Conservation (phyloP, 2,797 vertebrate genomes). For the Rhincodon typus region DNA sequence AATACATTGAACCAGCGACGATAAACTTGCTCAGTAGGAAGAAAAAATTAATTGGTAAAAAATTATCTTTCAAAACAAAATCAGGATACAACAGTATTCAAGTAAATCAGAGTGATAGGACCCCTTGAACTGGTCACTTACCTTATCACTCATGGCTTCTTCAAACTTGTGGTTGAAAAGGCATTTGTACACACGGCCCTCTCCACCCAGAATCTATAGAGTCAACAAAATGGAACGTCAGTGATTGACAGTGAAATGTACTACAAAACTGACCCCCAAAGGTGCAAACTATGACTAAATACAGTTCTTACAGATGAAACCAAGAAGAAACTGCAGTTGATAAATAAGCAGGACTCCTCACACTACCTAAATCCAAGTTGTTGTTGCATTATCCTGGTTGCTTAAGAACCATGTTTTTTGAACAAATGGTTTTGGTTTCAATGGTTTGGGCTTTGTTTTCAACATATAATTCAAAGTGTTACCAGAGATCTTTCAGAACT, state of each 20-base stretch:
- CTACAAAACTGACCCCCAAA: not conserved
- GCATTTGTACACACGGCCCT: constrained; percentile 95
- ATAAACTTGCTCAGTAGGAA: not conserved
- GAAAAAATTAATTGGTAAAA: not conserved
- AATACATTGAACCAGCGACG: not conserved
- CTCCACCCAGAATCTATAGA: constrained; percentile 80
- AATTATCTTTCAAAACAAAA: not conserved
- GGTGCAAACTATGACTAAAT: not conserved
- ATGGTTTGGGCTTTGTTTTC: not conserved
- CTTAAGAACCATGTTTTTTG: not conserved
- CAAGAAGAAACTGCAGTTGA: not conserved
- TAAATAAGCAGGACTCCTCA: too few species aligned
- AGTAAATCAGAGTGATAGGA: not conserved
- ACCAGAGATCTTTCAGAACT: not conserved
- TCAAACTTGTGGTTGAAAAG: constrained; percentile 99
- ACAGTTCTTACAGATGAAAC: not conserved
- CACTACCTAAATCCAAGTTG: not conserved
- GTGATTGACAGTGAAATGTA: not conserved
- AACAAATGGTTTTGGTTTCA: not conserved
- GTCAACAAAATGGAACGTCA: constrained; percentile 31
- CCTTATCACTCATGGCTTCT: constrained; percentile 90
- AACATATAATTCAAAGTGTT: not conserved
- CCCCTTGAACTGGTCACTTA: constrained; percentile 46
- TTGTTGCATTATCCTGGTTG: not conserved
- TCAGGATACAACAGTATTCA: not conserved